A percentile compares a stretch with the other conserved stretches of the same genome.
Conservation (phyloP, 1,140 invertebrate species). For the Eriosoma lanigerum region DNA sequence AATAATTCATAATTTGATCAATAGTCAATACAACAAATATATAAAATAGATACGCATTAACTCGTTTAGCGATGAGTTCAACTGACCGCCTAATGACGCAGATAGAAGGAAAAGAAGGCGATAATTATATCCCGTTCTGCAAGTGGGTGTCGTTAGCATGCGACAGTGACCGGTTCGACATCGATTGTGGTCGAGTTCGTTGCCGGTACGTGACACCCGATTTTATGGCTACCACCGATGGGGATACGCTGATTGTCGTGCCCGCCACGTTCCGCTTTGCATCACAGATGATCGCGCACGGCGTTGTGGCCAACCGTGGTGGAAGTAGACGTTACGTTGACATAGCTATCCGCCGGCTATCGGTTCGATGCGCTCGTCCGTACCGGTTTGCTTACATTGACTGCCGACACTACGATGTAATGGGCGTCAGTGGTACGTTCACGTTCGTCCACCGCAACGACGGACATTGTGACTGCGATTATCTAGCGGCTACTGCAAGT, state of each 20-base stretch:
- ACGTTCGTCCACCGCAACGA: background rate
- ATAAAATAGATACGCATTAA: no score
- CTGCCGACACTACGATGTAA: background rate
- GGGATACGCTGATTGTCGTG: background rate
- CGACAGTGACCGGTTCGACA: background rate
- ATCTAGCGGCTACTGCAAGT: no score
- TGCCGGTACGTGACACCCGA: background rate
- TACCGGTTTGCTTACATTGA: conserved; percentile 22
- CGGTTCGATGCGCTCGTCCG: background rate
- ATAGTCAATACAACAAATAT: no score
- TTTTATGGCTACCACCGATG: background rate
- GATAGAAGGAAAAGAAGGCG: no score
- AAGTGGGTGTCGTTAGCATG: conserved; percentile 16
- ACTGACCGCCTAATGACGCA: no score
- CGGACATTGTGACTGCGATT: background rate
- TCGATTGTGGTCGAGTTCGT: background rate
- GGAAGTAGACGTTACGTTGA: background rate
- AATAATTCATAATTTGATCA: no score
- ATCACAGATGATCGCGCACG: conserved; percentile 23
- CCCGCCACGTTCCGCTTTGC: conserved; percentile 10
- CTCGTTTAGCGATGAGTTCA: no score
- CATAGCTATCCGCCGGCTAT: background rate
- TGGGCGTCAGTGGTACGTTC: conserved; percentile 15
- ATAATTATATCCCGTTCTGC: no score
- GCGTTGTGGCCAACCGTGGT: background rate